phyloP scores from a whole-genome alignment of 2,797 vertebrate genomes.

The Fratercula arctica region DNA sequence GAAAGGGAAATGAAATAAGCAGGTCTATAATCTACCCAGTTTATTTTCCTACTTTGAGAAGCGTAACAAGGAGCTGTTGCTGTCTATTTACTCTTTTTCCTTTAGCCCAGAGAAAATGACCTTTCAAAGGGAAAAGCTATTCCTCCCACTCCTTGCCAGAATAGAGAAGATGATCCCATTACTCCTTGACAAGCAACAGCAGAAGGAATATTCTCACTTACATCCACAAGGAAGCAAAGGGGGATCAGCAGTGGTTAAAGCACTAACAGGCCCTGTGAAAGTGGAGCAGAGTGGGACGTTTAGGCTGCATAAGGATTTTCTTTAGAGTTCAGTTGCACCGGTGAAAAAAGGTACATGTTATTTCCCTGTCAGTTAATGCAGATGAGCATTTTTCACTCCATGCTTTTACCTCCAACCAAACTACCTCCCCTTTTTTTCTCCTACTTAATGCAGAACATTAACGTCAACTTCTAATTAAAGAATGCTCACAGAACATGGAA shows the following conservation, averaged over 20 bases:
- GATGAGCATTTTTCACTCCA: constrained; percentile 13
- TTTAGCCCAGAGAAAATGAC: neutral
- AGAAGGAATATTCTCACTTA: neutral
- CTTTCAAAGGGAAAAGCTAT: neutral
- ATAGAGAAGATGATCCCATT: neutral
- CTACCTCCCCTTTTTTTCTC: constrained; percentile 27
- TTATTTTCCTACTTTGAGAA: neutral
- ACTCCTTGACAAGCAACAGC: neutral
- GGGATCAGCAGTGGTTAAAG: neutral
- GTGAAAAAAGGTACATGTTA: neutral
- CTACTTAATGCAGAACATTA: constrained; percentile 1
- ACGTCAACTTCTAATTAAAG: constrained; percentile 32
- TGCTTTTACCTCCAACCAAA: constrained; percentile 33
- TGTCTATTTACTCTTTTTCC: neutral
- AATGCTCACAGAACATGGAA: constrained; percentile 43
- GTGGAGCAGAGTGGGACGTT: neutral
- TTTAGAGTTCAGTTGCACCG: neutral
- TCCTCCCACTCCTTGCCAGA: neutral
- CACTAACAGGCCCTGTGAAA: neutral
- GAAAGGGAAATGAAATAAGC: neutral
- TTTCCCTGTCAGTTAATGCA: neutral
- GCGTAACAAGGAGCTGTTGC: neutral
- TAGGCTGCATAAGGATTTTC: neutral
- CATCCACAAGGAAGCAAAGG: neutral
- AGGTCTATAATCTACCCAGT: neutral